Base-by-base conservation (phyloP, 2,797 vertebrate species). In the Uromys caudimaculatus region DNA sequence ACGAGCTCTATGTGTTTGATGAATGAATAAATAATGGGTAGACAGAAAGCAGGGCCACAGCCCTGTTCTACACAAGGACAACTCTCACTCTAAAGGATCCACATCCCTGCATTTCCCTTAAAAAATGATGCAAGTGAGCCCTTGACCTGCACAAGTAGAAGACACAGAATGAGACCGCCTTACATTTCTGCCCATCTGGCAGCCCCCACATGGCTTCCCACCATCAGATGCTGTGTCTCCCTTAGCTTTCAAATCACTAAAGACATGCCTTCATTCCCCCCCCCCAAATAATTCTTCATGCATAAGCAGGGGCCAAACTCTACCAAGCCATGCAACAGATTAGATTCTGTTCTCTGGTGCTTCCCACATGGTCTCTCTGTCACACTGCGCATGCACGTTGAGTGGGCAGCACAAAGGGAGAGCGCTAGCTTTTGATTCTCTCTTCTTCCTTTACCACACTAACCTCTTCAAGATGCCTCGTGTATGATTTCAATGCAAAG, bases 401-500 rank as follows among this genome's bases (percentile, higher is more conserved):
- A 41, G 1, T 11, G 17, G 27, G 3, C 4, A 29, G 32, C 1
- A 12, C n/a, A 12, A 41, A 64, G 19, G 44, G 41, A 50, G 44
- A 19, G 60, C n/a, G 4, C 0, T 23, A 4, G 11, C 56, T 56
- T 82, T 29, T 4, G 7, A 52, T 50, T 94, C 44, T 29, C 21
- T 2, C 44, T 52, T 67, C 78, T 41, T 89, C 62, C 27, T 0
- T 13, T 27, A 56, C 62, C 67, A 64, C 17, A 52, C 19, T 23
- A 89, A n/a, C 23, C 35, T 91, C 73, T 38, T 85, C 89, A 69
- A 92, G 77, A 4, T 12, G 76, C 64, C 44, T 92, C 38, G 10
- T 90, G n/a, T 79, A 82, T 56, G 38, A 79, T 54, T 96, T 82
- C 67, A 69, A 35, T 52, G 77, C 90, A 93, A 95, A 64, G 67